These are phyloP conservation scores for Mantis religiosa DNA, from an alignment of 2,888 invertebrate species.

Conservation along the genomic window DNA sequence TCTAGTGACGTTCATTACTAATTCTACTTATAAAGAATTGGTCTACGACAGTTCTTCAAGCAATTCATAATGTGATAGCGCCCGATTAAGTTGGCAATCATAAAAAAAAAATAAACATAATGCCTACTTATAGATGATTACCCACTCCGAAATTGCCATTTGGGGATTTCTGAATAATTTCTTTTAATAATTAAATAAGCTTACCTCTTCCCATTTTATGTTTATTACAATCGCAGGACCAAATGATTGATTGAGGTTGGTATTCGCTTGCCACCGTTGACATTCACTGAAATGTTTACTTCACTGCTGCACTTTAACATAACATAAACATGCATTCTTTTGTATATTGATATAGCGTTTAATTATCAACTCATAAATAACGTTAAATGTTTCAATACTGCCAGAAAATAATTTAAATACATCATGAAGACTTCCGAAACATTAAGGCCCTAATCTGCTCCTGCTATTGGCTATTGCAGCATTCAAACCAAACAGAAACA, in stretches of 20 bases:
- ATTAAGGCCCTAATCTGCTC: not conserved
- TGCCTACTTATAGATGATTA: not conserved
- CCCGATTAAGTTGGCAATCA: not conserved
- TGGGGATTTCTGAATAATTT: not conserved
- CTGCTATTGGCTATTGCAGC: not conserved
- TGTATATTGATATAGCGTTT: not conserved
- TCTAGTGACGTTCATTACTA: not conserved
- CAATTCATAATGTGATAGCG: not conserved
- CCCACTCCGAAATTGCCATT: not conserved
- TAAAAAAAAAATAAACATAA: not conserved
- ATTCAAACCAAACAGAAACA: not conserved
- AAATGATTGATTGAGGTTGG: not conserved
- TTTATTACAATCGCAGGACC: not conserved
- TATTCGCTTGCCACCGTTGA: conserved; percentile 1
- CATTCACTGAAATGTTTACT: not conserved
- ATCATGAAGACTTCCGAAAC: not conserved
- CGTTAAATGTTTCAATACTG: not conserved
- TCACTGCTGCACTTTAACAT: not conserved
- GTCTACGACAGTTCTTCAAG: too few relatives aligned
- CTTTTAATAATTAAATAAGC: not conserved
- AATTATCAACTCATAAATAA: not conserved
- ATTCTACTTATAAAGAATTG: not conserved
- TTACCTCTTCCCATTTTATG: not conserved
- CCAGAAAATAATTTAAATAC: not conserved
- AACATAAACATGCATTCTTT: not conserved